Conservation (phyloP, 2,113 vertebrate genomes). For the Macroglossus sobrinus region DNA sequence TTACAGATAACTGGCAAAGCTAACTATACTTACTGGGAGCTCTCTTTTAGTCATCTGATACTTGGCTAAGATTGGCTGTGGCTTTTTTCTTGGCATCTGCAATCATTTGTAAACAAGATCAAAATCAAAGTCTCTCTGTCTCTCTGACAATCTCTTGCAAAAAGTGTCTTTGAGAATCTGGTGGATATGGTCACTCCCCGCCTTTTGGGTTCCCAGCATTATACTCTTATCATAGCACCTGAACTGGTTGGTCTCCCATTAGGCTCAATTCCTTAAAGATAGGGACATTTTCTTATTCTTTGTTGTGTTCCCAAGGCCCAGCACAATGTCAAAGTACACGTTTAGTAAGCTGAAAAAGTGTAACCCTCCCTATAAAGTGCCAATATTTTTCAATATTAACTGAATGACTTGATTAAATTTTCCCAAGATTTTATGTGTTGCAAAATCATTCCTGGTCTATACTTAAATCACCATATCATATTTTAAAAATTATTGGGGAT, state of each 20-base stretch:
- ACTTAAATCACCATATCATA: not conserved
- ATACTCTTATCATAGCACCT: not conserved
- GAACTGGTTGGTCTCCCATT: not conserved
- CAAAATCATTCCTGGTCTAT: not conserved
- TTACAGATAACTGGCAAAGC: not conserved
- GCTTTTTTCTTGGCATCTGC: not conserved
- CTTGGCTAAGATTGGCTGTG: not conserved
- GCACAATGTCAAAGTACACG: not conserved
- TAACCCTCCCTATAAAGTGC: not conserved
- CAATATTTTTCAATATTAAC: not conserved
- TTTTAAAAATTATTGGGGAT: not conserved
- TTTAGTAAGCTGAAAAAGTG: conserved; percentile 2
- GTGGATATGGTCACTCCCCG: not conserved
- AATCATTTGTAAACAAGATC: not conserved
- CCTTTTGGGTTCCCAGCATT: not conserved
- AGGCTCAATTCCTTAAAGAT: not conserved
- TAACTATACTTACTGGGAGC: not conserved
- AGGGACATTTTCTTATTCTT: not conserved
- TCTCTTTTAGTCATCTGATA: not conserved
- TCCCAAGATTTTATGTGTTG: not conserved
- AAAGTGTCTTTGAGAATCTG: not conserved
- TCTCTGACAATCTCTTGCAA: not conserved
- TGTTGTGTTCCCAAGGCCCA: not conserved
- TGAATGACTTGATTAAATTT: not conserved
- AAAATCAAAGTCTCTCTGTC: not conserved